Conservation (phyloP, 92 coral and sea anemone species). For the Anthopleura xanthogrammica region DNA sequence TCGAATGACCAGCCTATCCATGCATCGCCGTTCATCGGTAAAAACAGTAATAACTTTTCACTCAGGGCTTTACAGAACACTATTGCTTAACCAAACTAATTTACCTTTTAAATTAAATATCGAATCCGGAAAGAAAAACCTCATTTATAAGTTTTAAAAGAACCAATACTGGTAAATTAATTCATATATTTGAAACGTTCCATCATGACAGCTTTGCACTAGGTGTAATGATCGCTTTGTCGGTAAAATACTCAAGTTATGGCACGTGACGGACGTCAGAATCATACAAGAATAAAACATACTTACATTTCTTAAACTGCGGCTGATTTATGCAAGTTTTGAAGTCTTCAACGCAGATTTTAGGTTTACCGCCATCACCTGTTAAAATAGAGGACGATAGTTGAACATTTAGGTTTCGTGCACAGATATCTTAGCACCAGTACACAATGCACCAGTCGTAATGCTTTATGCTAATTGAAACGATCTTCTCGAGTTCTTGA, state of each 20-base stretch:
- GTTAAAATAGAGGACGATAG: neutral
- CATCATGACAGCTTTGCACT: neutral
- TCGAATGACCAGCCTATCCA: no score
- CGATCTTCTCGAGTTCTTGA: neutral
- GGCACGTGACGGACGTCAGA: neutral
- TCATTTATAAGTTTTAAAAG: no score
- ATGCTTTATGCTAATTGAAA: constrained; percentile 14
- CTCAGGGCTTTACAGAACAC: no score
- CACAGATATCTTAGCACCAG: neutral
- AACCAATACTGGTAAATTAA: neutral
- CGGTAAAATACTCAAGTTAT: neutral
- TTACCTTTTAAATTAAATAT: neutral
- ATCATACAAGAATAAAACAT: neutral
- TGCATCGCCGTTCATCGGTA: no score
- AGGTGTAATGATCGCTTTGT: no score
- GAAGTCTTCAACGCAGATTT: constrained; percentile 25
- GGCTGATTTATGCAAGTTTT: constrained; percentile 22
- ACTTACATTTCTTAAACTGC: constrained; percentile 23
- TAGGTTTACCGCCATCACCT: neutral
- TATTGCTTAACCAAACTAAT: no score
- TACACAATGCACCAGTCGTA: no score
- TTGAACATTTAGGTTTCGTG: constrained; percentile 5
- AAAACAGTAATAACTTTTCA: no score
- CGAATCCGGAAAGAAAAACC: neutral
- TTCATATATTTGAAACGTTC: neutral